Conservation (phyloP, 2,888 invertebrate genomes). For the Epinotia nisella region DNA sequence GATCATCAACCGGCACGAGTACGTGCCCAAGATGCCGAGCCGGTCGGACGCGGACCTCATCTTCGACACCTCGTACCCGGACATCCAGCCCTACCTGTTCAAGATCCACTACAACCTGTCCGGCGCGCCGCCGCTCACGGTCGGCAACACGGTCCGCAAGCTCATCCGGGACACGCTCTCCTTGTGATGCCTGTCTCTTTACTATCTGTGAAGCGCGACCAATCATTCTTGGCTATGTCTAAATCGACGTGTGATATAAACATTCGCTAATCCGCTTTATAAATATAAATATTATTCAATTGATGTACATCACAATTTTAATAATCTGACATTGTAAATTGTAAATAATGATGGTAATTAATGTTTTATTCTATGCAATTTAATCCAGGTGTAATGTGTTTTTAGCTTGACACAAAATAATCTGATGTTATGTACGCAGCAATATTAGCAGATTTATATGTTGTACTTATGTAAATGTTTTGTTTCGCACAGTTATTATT, state of each 20-base stretch:
- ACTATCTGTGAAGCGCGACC: slow-evolving; percentile 23
- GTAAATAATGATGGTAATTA: slow-evolving; percentile 39
- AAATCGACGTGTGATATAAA: slow-evolving; percentile 40
- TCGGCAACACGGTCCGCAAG: slow-evolving; percentile 95
- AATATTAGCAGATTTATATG: slow-evolving; percentile 38
- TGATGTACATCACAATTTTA: slow-evolving; percentile 21
- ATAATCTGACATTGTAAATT: slow-evolving; percentile 28
- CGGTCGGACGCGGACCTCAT: slow-evolving; percentile 96
- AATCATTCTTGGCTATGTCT: slow-evolving; percentile 29
- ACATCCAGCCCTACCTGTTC: slow-evolving; percentile 98
- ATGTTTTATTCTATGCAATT: slow-evolving; percentile 38
- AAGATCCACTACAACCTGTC: slow-evolving; percentile 94
- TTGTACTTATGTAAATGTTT: slow-evolving; percentile 40
- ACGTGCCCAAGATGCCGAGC: slow-evolving; percentile 97
- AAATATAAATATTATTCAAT: slow-evolving; percentile 14
- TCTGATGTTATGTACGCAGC: slow-evolving; percentile 31
- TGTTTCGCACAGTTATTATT: slow-evolving; percentile 38
- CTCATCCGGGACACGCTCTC: slow-evolving; percentile 94
- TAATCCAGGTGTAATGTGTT: slow-evolving; percentile 36
- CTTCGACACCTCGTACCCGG: slow-evolving; percentile 96
- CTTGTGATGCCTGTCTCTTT: slow-evolving; percentile 83
- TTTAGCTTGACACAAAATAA: slow-evolving; percentile 36
- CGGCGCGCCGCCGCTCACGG: slow-evolving; percentile 91
- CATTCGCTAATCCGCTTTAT: slow-evolving; percentile 22
- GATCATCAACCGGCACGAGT: slow-evolving; percentile 97